A percentile compares a stretch with the other conserved stretches of the same genome.
Evolutionary conservation across 2,797 vertebrate species (phyloP).

Genomic region (Pyrrhura leucotis): DNA sequence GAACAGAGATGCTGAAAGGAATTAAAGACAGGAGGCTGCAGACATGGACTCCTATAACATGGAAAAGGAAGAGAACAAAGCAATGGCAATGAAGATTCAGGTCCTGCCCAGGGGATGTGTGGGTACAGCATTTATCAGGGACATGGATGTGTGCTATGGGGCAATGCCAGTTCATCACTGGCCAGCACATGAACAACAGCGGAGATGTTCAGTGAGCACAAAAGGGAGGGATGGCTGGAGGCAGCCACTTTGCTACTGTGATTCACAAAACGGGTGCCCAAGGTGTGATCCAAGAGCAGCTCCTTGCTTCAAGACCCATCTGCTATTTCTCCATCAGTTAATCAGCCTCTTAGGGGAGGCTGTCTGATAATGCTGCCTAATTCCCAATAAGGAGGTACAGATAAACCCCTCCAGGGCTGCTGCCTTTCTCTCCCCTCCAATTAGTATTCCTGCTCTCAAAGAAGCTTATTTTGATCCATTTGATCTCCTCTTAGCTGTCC

Average conservation of each 20-base stretch:
- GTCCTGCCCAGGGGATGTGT: background rate
- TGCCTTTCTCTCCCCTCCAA: no score
- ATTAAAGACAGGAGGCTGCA: background rate
- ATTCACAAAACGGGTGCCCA: background rate
- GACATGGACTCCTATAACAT: accelerated
- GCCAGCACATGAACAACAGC: background rate
- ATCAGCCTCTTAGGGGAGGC: background rate
- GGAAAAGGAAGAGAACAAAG: background rate
- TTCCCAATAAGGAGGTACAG: background rate
- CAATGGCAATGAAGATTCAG: accelerated
- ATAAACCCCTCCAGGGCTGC: background rate
- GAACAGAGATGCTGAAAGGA: background rate
- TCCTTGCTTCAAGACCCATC: background rate
- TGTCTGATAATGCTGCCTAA: background rate
- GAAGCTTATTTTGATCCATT: background rate
- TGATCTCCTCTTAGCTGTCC: background rate
- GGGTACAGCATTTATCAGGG: background rate
- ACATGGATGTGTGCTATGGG: accelerated
- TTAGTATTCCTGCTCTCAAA: background rate
- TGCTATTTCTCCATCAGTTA: background rate
- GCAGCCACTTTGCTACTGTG: accelerated
- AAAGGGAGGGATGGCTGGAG: background rate
- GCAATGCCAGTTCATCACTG: accelerated
- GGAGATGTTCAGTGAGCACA: background rate
- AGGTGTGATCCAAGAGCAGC: background rate